These are phyloP conservation scores for Opisthocomus hoazin DNA, from an alignment of 2,113 vertebrate genomes.

Conservation along the genomic window DNA sequence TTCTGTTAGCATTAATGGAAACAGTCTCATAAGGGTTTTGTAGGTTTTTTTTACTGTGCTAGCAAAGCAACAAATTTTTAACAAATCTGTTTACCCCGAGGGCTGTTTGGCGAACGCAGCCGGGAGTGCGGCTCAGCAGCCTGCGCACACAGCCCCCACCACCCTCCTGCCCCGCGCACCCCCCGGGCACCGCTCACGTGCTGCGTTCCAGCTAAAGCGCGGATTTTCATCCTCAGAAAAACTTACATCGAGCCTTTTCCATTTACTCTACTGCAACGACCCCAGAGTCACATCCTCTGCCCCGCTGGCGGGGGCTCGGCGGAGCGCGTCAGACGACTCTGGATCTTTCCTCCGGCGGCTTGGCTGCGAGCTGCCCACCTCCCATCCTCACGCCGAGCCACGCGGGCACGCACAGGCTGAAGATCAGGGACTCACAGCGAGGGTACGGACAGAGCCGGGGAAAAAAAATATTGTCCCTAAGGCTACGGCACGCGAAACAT, in stretches of 20 bases:
- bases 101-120: rapidly evolving
- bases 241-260: background rate
- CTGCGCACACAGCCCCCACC: background rate
- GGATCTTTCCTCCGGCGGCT: no score
- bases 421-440: background rate
- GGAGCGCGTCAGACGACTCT: rapidly evolving
- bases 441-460: background rate
- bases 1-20: rapidly evolving
- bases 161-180: background rate
- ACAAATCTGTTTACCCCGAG: background rate
- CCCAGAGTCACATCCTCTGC: background rate
- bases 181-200: rapidly evolving
- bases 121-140: background rate
- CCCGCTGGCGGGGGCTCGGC: background rate
- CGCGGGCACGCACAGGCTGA: rapidly evolving
- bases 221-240: background rate
- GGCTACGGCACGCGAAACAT: background rate
- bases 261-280: background rate
- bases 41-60: background rate
- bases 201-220: background rate
- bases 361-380: background rate
- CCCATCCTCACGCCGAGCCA: background rate
- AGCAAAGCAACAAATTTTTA: background rate
- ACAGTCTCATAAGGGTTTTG: background rate
- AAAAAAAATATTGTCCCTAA: background rate